Conservation (phyloP, 2,888 invertebrate genomes). For the Leucozona laternaria region DNA sequence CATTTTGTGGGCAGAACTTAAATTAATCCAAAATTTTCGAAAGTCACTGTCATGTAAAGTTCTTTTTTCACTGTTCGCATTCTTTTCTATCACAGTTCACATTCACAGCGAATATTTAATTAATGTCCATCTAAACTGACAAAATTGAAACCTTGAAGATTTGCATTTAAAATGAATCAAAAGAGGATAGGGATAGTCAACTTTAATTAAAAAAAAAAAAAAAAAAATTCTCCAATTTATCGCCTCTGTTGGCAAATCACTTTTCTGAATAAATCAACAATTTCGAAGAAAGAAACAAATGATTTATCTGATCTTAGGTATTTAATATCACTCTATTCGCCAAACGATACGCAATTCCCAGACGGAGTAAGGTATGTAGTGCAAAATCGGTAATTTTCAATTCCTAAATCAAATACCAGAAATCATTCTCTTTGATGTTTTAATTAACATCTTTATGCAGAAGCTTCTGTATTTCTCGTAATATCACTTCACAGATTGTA, state of each 20-base stretch:
- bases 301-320: not conserved
- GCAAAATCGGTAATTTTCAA: not conserved
- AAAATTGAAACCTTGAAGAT: not conserved
- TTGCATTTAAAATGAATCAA: not conserved
- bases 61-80: not conserved
- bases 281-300: not conserved
- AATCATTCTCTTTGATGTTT: constrained; percentile 9
- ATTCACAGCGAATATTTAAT: not conserved
- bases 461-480: not conserved
- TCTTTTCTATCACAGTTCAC: not conserved
- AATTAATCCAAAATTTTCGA: not conserved
- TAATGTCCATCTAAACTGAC: not conserved
- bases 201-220: constrained; percentile 5
- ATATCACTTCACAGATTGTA: constrained; percentile 57
- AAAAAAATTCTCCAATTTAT: no score
- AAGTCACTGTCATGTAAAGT: not conserved
- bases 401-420: not conserved
- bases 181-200: not conserved
- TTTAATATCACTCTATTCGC: not conserved
- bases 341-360: not conserved
- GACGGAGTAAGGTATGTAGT: not conserved
- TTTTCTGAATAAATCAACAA: not conserved
- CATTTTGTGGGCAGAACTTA: not conserved
- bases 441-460: not conserved
- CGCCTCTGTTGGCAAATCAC: not conserved